These are phyloP conservation scores for Geococcyx californianus DNA, from an alignment of 2,113 vertebrate genomes.

Conservation along the genomic window DNA sequence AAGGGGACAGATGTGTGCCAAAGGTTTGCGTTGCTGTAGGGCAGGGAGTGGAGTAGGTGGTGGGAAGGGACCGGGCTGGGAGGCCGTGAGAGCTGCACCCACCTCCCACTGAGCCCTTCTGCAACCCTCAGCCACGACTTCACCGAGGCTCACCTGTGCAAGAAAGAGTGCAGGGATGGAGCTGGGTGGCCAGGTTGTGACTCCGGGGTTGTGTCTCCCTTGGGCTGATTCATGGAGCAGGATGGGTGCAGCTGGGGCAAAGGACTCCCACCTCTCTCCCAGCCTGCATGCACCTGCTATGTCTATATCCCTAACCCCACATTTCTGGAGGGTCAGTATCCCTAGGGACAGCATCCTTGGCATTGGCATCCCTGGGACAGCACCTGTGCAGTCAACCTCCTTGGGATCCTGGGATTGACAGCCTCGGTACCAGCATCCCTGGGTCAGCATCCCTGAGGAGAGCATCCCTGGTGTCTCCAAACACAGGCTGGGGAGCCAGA, in stretches of 20 bases:
- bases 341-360: not conserved
- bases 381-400: rapidly evolving
- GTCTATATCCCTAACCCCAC: not conserved
- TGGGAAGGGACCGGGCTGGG: not conserved
- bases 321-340: not conserved
- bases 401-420: not conserved
- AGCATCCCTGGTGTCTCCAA: not conserved
- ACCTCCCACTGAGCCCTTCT: not conserved
- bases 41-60: not conserved
- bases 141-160: rapidly evolving
- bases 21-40: not conserved
- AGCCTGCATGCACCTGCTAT: not conserved
- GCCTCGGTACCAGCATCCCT: not conserved
- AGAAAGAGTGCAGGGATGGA: not conserved
- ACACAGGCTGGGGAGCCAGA: not conserved
- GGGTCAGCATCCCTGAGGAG: not conserved
- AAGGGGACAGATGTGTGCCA: rapidly evolving
- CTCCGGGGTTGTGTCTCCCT: not conserved
- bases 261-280: not conserved
- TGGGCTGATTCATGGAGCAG: rapidly evolving
- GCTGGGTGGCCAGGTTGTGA: not conserved
- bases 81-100: not conserved
- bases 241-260: rapidly evolving
- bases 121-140: not conserved
- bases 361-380: not conserved